These are phyloP conservation scores for Drosophila saltans DNA, from an alignment of 1,140 invertebrate species.

Conservation along the genomic window DNA sequence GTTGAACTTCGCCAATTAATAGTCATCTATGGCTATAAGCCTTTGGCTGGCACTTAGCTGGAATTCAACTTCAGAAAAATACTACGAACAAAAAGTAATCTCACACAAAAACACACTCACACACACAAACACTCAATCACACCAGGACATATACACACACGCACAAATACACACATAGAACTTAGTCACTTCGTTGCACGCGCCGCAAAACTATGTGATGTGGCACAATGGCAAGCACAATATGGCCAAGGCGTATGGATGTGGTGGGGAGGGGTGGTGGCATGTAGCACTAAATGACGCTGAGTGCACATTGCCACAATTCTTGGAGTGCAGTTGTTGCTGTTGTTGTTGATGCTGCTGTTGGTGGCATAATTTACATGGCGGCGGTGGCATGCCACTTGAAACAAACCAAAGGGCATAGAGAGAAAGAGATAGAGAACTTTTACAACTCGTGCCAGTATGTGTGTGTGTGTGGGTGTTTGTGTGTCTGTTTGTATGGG, in stretches of 20 bases:
- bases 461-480: not conserved
- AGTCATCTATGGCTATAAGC: constrained; percentile 3
- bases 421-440: not conserved
- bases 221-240: constrained; percentile 50
- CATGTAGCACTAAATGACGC: constrained; percentile 66
- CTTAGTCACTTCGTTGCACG: constrained; percentile 55
- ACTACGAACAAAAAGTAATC: constrained; percentile 6
- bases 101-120: not conserved
- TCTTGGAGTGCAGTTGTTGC: constrained; percentile 50
- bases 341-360: constrained; percentile 32
- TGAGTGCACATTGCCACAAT: constrained; percentile 75
- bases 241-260: constrained; percentile 11
- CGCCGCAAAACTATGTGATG: constrained; percentile 37
- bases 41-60: not conserved
- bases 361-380: constrained; percentile 71
- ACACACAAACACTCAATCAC: constrained; percentile 6
- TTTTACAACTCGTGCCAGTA: constrained; percentile 9
- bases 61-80: constrained; percentile 1
- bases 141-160: not conserved
- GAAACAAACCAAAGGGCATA: constrained; percentile 53
- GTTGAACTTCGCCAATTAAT: constrained; percentile 2
- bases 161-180: constrained; percentile 22
- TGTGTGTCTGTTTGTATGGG: constrained; percentile 11
- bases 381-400: constrained; percentile 54
- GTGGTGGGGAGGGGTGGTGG: constrained; percentile 13